A percentile compares a stretch with the other conserved stretches of the same genome.
Evolutionary conservation across 2,113 vertebrate species (phyloP).

Genomic region (Macaca nemestrina): DNA sequence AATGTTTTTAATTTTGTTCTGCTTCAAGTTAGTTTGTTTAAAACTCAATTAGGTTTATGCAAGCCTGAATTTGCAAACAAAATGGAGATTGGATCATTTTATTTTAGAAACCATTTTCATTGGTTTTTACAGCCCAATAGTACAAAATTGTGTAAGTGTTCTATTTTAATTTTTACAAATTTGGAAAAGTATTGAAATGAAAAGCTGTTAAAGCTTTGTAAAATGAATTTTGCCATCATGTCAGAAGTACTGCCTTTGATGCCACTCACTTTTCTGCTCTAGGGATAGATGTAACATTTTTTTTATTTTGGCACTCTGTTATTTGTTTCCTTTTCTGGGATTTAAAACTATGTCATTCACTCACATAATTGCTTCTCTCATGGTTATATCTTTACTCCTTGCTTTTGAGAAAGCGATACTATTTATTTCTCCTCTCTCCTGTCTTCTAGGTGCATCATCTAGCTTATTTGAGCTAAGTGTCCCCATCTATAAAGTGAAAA

Average conservation of each 20-base stretch:
- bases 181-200: constrained; percentile 7
- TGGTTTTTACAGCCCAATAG: neutral
- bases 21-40: constrained; percentile 27
- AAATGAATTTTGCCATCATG: constrained; percentile 1
- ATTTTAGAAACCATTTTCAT: constrained; percentile 26
- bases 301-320: constrained; percentile 34
- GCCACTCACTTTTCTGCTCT: neutral
- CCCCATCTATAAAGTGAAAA: neutral
- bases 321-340: constrained; percentile 73
- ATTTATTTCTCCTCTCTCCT: constrained; percentile 36
- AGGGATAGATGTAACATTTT: neutral
- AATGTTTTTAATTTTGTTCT: constrained; percentile 23
- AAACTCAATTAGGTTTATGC: constrained; percentile 48
- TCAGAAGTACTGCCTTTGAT: constrained; percentile 18
- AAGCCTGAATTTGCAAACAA: constrained; percentile 35
- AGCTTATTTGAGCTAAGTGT: neutral
- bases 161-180: constrained; percentile 57
- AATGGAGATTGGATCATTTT: constrained; percentile 37
- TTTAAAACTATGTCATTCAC: constrained; percentile 73
- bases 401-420: constrained; percentile 7
- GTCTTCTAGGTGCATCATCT: neutral
- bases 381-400: neutral
- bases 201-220: neutral
- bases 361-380: constrained; percentile 53
- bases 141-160: neutral